phyloP scores from a whole-genome alignment of 2,113 vertebrate species.

The Hyla sarda region DNA sequence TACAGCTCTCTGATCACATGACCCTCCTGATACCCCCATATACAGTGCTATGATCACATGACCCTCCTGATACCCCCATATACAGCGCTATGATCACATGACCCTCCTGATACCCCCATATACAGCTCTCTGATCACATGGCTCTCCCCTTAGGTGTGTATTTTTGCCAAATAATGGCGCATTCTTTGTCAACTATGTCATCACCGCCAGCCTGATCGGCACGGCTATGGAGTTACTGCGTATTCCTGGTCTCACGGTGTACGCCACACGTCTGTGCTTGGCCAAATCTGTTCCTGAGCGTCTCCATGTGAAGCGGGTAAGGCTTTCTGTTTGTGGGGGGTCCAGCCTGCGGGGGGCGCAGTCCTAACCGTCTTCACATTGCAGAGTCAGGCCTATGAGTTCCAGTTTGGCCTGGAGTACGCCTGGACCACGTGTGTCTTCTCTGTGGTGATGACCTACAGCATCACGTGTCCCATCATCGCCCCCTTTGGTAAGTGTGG shows the following conservation, averaged over 20 bases:
- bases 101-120: background rate
- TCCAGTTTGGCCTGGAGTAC: slow-evolving; percentile 95
- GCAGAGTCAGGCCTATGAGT: slow-evolving; percentile 91
- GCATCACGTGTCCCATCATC: slow-evolving; percentile 94
- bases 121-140: background rate
- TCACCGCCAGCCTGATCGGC: slow-evolving; percentile 90
- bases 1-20: background rate
- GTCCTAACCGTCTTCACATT: slow-evolving; percentile 10
- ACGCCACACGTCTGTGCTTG: slow-evolving; percentile 86
- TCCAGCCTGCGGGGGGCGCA: too few relatives aligned
- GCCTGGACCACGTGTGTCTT: slow-evolving; percentile 97
- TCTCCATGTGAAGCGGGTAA: slow-evolving; percentile 89
- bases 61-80: too few relatives aligned
- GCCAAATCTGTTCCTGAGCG: slow-evolving; percentile 91
- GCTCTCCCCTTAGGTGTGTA: slow-evolving; percentile 80
- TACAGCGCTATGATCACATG: background rate
- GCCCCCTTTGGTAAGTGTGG: slow-evolving; percentile 89
- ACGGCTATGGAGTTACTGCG: slow-evolving; percentile 91
- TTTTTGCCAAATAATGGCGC: slow-evolving; percentile 96
- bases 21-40: too few relatives aligned
- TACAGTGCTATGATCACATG: too few relatives aligned
- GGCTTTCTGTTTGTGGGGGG: background rate
- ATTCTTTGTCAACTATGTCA: slow-evolving; percentile 95
- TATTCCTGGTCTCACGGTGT: slow-evolving; percentile 85
- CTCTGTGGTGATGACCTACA: slow-evolving; percentile 93